Evolutionary conservation across 2,113 vertebrate species (phyloP).

Genomic region (Nibea coibor): DNA sequence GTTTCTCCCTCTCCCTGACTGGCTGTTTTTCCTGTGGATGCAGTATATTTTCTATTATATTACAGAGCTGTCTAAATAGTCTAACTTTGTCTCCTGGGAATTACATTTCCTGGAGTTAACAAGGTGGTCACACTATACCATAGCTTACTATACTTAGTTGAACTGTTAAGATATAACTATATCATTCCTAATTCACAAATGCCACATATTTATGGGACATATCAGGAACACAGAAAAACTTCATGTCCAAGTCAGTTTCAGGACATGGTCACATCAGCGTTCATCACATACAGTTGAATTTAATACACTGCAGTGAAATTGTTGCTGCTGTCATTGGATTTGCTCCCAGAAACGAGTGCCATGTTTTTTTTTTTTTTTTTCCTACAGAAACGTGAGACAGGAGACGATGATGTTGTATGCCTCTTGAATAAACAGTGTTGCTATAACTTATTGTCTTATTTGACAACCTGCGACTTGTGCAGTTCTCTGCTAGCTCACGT

Average conservation of each 20-base stretch:
- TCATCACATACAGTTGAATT: neutral
- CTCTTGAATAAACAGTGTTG: neutral
- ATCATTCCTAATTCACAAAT: neutral
- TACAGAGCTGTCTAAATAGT: constrained; percentile 54
- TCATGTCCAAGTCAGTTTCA: neutral
- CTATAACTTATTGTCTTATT: neutral
- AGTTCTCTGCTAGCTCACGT: neutral
- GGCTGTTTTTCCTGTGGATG: constrained; percentile 45
- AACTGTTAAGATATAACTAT: neutral
- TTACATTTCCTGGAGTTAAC: constrained; percentile 41
- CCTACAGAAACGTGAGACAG: neutral
- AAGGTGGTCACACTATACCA: constrained; percentile 15
- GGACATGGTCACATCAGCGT: neutral
- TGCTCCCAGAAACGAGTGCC: neutral
- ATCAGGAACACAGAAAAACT: constrained; percentile 2
- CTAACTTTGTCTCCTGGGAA: constrained; percentile 47
- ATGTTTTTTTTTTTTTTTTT: neutral
- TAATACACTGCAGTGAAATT: neutral
- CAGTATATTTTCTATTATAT: constrained; percentile 45
- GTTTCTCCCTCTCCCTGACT: constrained; percentile 15
- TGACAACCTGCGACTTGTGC: neutral
- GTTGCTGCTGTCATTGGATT: neutral
- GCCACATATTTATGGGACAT: neutral
- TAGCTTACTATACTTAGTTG: constrained; percentile 4
- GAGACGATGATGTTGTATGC: neutral